Conservation (phyloP, 92 coral and sea anemone genomes). For the Zoanthus sansibaricus region DNA sequence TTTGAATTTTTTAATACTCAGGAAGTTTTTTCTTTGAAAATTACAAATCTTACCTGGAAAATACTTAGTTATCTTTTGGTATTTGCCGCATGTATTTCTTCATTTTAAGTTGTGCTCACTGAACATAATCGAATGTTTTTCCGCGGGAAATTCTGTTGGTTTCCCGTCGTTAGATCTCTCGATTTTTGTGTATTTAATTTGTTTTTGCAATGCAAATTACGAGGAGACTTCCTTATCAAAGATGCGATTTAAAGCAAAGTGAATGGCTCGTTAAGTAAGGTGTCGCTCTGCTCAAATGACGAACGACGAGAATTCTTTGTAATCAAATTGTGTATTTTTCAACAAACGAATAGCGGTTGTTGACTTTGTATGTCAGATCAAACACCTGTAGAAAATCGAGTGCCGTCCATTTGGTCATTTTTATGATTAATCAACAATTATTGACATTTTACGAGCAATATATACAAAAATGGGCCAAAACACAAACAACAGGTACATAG, state of each 20-base stretch:
- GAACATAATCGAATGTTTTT: background rate
- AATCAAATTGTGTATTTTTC: background rate
- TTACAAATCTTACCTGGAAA: no score
- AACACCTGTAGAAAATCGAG: background rate
- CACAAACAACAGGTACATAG: no score
- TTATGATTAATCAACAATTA: background rate
- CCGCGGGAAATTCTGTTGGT: background rate
- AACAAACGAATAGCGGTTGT: conserved; percentile 1
- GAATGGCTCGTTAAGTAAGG: conserved; percentile 23
- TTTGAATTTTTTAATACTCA: no score
- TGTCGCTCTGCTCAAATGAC: conserved; percentile 38
- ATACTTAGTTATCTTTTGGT: no score
- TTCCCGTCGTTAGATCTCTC: background rate
- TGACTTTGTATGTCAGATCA: background rate
- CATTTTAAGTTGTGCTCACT: background rate
- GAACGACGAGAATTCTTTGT: conserved; percentile 9
- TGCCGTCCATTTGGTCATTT: background rate
- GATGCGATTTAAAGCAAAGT: background rate
- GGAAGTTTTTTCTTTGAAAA: no score
- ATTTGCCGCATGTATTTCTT: background rate
- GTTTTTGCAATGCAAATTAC: conserved; percentile 38
- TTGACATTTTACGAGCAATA: background rate
- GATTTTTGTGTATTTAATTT: conserved; percentile 26
- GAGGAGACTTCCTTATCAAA: background rate
- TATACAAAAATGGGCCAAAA: background rate